A percentile compares a stretch with the other conserved stretches of the same genome.
phyloP scores from a whole-genome alignment of 1,140 invertebrate genomes.

The Adelges cooleyi region DNA sequence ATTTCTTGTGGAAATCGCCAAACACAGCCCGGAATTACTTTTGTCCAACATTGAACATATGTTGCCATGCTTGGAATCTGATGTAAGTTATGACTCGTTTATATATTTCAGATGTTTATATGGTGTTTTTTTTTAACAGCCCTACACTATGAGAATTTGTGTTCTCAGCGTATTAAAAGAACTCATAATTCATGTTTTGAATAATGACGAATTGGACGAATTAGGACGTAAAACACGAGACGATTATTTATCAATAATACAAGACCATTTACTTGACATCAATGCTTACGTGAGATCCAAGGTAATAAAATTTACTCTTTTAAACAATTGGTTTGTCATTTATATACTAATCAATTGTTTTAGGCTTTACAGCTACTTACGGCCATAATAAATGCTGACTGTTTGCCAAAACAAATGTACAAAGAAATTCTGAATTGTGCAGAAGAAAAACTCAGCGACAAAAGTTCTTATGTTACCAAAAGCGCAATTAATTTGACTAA shows the following conservation, averaged over 20 bases:
- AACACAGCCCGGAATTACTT: constrained; percentile 50
- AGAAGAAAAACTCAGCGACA: constrained; percentile 32
- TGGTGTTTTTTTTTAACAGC: constrained; percentile 40
- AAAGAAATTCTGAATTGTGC: constrained; percentile 29
- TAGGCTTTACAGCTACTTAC: constrained; percentile 33
- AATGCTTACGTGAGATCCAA: constrained; percentile 73
- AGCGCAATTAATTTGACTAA: constrained; percentile 33
- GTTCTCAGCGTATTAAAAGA: constrained; percentile 66
- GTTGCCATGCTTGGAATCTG: constrained; percentile 45
- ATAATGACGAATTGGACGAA: constrained; percentile 42
- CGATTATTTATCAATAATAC: constrained; percentile 56
- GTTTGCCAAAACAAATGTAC: constrained; percentile 31
- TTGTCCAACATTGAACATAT: constrained; percentile 49
- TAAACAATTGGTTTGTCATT: too few relatives aligned
- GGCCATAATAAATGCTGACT: constrained; percentile 30
- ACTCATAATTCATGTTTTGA: constrained; percentile 52
- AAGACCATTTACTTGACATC: constrained; percentile 70
- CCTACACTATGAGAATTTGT: constrained; percentile 66
- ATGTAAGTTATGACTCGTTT: constrained; percentile 38
- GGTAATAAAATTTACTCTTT: too few relatives aligned
- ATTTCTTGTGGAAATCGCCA: constrained; percentile 58
- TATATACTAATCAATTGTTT: neutral
- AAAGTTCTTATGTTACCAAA: constrained; percentile 34
- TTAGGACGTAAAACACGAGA: constrained; percentile 52
- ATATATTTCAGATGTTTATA: neutral